Evolutionary conservation across 1,140 invertebrate genomes (phyloP), one percentile per base, ranked within the genome.

Genomic region (Pararge aegeria): DNA sequence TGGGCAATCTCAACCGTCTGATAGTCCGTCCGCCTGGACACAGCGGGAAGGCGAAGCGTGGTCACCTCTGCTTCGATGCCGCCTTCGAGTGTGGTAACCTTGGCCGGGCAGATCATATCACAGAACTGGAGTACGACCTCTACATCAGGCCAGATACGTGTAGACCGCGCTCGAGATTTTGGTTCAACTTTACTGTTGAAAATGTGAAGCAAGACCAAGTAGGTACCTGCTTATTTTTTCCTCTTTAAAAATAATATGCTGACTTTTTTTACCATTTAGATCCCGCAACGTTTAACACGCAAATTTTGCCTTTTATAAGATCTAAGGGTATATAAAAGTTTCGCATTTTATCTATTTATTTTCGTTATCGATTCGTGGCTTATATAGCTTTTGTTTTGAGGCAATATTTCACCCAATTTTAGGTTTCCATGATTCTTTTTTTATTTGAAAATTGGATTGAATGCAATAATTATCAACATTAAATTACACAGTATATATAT

Each of bases 141-240:
- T 99, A 96, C 90, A 95, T 99, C 34, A 91, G 98, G 46, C 98
- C 98, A 0, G 98, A 99, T 85, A 98, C 98, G 0, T 98, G 97
- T 82, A 97, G 97, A 84, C 97, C 98, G 0, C 92, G 97, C 24
- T 94, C 97, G 54, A 91, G 98, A 37, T 94, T 99, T 57, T 99
- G 98, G 98, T 99, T 99, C 84, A 98, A 99, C 87, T 99, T 99
- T 78, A 97, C 97, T 0, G 97, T 99, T 9, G 97, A 99, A 83
- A 99, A 99, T 90, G 97, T 97, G 0, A 95, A 96, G 64, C 91
- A 94, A 21, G 97, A 99, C 82, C 98, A 98, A 92, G 95, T 96
- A 83, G 66, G 63, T 37, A 50, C 21, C 24, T 24, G 3, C 24
- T 24, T 4, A 24, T 24, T 2, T 24, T 4, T 24, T 24, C 7